Base-by-base conservation (phyloP, 2,797 vertebrate species). In the Chromis chromis region DNA sequence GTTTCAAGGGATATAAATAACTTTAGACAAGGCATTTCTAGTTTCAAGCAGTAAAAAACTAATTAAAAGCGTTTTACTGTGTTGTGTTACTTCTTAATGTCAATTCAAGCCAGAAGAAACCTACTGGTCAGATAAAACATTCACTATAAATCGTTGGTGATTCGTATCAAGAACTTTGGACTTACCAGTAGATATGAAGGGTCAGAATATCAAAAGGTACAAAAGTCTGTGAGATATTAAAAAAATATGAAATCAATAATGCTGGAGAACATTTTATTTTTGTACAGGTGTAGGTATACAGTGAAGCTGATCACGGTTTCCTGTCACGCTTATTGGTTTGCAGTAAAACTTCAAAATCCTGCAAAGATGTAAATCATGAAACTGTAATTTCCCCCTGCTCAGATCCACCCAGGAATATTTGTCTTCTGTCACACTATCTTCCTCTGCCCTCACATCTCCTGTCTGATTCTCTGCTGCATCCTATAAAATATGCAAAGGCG, bases 321-420 rank as follows among this genome's bases (percentile, higher is more conserved):
- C 22, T 31, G 9, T 56, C 13, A 17, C 39, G 31, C 25, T 36
- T 21, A 28, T 11, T 46, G 9, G 42, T 59, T 61, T 61, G 36
- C 22, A 56, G 64, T 63, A 57, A 66, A 70, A 67, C 12, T 49
- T 50, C 42, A 64, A 74, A 70, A 42, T 74, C 24, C 7, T 19
- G 67, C 24, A 58, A 22, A 31, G 48, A 49, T 28, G 48, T 10
- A 49, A 21, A 21, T 21, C 46, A 49, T 17, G 25, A 3, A 10
- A 49, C 10, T 1, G 28, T 33, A 68, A 50, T 16, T 1, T 40
- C 28, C 39, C 3, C 9, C 27, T 17, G n/a, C 21, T 59, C 17
- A 27, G 40, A 42, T 27, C 40, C 50, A 61, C 28, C 56, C 16
- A 27, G 48, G 16, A 7, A 63, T 6, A 19, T 55, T 46, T 25